A percentile compares a stretch with the other conserved stretches of the same genome.
phyloP scores from a whole-genome alignment of 1,140 invertebrate genomes.

The Micrasema longulum region DNA sequence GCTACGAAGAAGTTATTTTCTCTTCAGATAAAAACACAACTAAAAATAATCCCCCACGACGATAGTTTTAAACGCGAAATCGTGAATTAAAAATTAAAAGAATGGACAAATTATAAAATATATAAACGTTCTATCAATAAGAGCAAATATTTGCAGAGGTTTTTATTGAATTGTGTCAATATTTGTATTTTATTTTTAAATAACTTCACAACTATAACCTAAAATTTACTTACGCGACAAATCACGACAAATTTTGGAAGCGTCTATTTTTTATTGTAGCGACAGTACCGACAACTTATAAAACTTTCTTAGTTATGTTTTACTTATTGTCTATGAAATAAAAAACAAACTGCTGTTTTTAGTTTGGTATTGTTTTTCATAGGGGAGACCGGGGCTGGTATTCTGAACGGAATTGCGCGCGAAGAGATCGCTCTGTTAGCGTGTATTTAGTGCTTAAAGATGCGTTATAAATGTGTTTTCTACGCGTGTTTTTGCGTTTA shows the following conservation, averaged over 20 bases:
- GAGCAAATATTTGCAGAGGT: background rate
- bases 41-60: slow-evolving; percentile 42
- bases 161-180: background rate
- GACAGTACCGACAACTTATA: too few relatives aligned
- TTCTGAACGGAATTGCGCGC: too few relatives aligned
- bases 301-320: too few relatives aligned
- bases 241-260: too few relatives aligned
- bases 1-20: background rate
- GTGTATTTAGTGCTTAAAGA: too few relatives aligned
- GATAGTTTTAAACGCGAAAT: slow-evolving; percentile 28
- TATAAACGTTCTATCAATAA: background rate
- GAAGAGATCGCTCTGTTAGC: too few relatives aligned
- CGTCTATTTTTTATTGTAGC: slow-evolving; percentile 36
- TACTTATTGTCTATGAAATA: too few relatives aligned
- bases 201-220: slow-evolving; percentile 20
- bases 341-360: too few relatives aligned
- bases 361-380: too few relatives aligned
- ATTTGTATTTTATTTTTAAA: slow-evolving; percentile 33
- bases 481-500: too few relatives aligned
- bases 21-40: slow-evolving; percentile 17
- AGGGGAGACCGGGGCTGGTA: too few relatives aligned
- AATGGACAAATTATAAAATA: background rate
- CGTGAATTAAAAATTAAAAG: slow-evolving; percentile 43
- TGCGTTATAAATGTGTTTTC: too few relatives aligned
- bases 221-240: slow-evolving; percentile 30